A percentile compares a stretch with the other conserved stretches of the same genome.
These are phyloP conservation scores for Oeneis ivallda DNA, from an alignment of 2,888 invertebrate species.

Conservation along the genomic window DNA sequence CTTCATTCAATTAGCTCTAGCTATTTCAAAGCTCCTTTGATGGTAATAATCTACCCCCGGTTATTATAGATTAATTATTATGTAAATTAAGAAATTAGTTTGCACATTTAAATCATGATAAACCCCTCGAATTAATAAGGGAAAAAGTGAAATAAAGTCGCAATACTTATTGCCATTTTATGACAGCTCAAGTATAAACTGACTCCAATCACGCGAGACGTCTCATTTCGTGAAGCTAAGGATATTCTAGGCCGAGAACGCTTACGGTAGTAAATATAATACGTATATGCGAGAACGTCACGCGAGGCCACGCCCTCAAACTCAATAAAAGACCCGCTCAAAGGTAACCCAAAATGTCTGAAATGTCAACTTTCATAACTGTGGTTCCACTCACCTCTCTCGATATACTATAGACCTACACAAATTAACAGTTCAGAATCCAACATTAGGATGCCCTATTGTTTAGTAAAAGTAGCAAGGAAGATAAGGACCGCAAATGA, in stretches of 20 bases:
- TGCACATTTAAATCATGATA: background rate
- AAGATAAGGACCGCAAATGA: conserved; percentile 44
- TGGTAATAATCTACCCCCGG: no score
- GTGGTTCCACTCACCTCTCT: conserved; percentile 14
- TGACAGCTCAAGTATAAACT: conserved; percentile 14
- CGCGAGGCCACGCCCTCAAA: conserved; percentile 51
- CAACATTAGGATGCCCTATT: conserved; percentile 20
- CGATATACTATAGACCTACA: background rate
- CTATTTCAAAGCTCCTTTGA: no score
- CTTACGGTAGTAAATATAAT: no score
- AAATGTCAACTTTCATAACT: conserved; percentile 39
- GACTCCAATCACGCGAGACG: conserved; percentile 20
- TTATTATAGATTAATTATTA: no score
- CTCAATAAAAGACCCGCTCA: conserved; percentile 30
- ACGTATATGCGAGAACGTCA: conserved; percentile 32
- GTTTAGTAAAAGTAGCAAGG: conserved; percentile 19
- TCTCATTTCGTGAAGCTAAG: conserved; percentile 31
- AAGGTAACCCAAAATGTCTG: conserved; percentile 25
- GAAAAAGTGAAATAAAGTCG: no score
- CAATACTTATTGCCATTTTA: conserved; percentile 11
- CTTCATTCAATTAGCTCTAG: background rate
- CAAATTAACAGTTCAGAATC: background rate
- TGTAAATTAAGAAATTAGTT: no score
- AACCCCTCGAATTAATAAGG: background rate
- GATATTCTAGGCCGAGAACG: conserved; percentile 32